Percentiles rank a stretch among this genome's conserved stretches.
Evolutionary conservation across 2,113 vertebrate species (phyloP).

Genomic region (Cyphomyrus discorhynchus): DNA sequence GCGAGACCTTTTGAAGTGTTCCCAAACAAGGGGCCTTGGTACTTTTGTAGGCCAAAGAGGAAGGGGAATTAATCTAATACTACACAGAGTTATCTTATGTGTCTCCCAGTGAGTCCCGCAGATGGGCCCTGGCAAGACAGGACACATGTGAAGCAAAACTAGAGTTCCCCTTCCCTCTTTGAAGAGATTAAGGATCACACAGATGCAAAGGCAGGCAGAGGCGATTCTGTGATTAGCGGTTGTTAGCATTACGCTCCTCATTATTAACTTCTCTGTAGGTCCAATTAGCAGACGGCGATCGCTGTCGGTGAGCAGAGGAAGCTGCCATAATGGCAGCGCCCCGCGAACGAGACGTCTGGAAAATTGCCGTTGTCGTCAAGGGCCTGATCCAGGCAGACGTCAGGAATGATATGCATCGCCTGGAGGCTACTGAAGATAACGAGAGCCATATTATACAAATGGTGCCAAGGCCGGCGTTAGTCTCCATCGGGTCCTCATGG

Average conservation of each 20-base stretch:
- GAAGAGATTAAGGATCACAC: slow-evolving; percentile 10
- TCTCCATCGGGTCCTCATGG: neutral
- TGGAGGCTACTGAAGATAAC: slow-evolving; percentile 51
- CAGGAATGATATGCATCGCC: slow-evolving; percentile 52
- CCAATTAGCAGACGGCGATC: slow-evolving; percentile 37
- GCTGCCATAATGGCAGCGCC: slow-evolving; percentile 23
- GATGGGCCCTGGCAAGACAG: neutral
- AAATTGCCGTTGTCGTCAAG: slow-evolving; percentile 38
- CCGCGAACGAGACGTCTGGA: slow-evolving; percentile 42
- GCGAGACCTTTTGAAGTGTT: neutral
- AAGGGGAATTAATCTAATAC: neutral
- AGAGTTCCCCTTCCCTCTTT: neutral
- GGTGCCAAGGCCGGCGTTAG: slow-evolving; percentile 21
- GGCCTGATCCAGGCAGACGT: slow-evolving; percentile 48
- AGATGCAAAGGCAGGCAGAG: slow-evolving; percentile 9
- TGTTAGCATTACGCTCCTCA: neutral
- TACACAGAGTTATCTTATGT: neutral
- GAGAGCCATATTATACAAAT: slow-evolving; percentile 62
- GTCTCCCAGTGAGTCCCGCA: neutral
- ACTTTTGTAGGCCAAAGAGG: neutral
- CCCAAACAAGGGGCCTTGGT: neutral
- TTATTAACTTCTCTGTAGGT: slow-evolving; percentile 32
- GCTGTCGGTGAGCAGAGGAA: slow-evolving; percentile 27
- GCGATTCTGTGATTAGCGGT: neutral
- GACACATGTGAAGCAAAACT: neutral